Evolutionary conservation across 2,888 invertebrate species (phyloP).

Genomic region (Stenolophus ochropezus): DNA sequence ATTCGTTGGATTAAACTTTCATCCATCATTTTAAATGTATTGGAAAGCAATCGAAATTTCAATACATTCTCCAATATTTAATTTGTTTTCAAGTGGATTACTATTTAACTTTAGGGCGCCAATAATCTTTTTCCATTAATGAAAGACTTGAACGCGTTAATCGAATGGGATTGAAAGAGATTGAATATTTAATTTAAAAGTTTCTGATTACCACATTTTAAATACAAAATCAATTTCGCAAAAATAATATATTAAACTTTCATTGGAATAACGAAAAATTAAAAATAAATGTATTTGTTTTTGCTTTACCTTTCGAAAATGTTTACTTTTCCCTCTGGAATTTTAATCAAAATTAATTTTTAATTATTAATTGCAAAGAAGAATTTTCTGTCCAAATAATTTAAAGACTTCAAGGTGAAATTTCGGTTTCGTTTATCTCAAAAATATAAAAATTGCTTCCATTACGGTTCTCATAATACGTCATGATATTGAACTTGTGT

Average conservation of each 20-base stretch:
- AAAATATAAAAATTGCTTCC: no score
- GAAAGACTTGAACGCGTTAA: background rate
- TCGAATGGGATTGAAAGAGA: background rate
- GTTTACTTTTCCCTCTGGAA: no score
- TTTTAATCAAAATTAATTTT: no score
- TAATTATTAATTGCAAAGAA: no score
- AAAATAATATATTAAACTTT: no score
- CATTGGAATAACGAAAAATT: no score
- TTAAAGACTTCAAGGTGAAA: no score
- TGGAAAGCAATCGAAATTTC: slow-evolving; percentile 29
- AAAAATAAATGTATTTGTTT: no score
- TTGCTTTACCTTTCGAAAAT: no score
- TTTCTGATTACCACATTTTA: background rate
- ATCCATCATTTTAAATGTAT: slow-evolving; percentile 33
- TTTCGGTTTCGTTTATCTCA: no score
- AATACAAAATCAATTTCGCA: no score
- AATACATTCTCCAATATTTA: slow-evolving; percentile 26
- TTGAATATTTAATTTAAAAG: background rate
- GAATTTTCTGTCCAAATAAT: no score
- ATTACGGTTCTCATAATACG: background rate
- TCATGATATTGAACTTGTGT: background rate
- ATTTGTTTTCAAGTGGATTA: slow-evolving; percentile 24
- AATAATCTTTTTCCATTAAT: slow-evolving; percentile 1
- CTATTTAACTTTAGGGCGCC: background rate
- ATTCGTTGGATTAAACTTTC: slow-evolving; percentile 4